Percentiles rank a stretch among this genome's conserved stretches.
phyloP scores from a whole-genome alignment of 2,888 invertebrate species.

The Phyllotreta striolata region DNA sequence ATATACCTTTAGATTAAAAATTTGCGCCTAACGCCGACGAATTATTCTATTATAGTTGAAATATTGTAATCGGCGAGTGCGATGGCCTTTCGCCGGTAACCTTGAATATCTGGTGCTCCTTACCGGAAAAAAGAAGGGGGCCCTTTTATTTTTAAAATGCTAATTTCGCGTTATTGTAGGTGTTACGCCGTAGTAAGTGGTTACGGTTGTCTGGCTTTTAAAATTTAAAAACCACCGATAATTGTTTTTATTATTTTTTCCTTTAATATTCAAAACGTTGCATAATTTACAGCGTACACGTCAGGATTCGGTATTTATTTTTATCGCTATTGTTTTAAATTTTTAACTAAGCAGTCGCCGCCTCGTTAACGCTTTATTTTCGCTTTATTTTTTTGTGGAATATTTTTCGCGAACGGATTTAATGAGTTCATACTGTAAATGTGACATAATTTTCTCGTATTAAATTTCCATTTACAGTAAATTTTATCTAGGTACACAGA shows the following conservation, averaged over 20 bases:
- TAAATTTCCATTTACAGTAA: too few relatives aligned
- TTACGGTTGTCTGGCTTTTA: conserved; percentile 37
- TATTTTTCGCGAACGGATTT: too few relatives aligned
- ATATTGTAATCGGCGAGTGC: conserved; percentile 12
- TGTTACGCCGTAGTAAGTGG: conserved; percentile 34
- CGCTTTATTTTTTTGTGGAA: too few relatives aligned
- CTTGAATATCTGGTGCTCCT: conserved; percentile 33
- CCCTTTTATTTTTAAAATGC: conserved; percentile 38
- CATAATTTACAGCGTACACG: conserved; percentile 22
- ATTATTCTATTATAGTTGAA: conserved; percentile 9
- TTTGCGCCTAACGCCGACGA: conserved; percentile 8
- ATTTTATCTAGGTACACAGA: too few relatives aligned
- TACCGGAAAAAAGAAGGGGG: conserved; percentile 38
- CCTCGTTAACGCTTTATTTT: too few relatives aligned
- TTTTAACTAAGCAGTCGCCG: background rate
- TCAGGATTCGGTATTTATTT: conserved; percentile 17
- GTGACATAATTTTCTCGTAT: too few relatives aligned
- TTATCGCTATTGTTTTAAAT: conserved; percentile 21
- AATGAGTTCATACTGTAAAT: too few relatives aligned
- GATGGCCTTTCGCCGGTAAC: conserved; percentile 38
- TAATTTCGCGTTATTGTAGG: conserved; percentile 37
- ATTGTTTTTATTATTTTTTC: conserved; percentile 20
- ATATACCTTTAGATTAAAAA: background rate
- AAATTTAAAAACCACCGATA: conserved; percentile 35
- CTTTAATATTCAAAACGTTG: conserved; percentile 2